These are phyloP conservation scores for Diceros bicornis DNA, from an alignment of 2,797 vertebrate species.

Conservation along the genomic window DNA sequence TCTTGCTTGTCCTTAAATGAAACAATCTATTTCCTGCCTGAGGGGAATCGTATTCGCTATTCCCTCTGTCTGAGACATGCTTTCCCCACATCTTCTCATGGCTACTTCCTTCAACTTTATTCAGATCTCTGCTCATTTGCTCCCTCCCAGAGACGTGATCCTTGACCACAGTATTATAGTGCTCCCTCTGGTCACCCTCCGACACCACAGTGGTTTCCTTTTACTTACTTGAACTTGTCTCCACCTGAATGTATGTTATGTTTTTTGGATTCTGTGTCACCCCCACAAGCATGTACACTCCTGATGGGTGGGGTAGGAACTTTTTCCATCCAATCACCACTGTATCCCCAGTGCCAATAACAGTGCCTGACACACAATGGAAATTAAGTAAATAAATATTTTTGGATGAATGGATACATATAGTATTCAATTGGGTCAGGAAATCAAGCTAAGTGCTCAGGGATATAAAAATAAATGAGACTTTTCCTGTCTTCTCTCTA, in stretches of 20 bases:
- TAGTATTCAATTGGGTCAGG: not conserved
- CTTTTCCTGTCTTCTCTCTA: not conserved
- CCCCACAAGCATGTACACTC: not conserved
- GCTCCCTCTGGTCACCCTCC: not conserved
- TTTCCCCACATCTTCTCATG: not conserved
- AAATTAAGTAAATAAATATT: not conserved
- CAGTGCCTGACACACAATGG: not conserved
- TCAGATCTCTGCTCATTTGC: not conserved
- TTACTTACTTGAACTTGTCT: not conserved
- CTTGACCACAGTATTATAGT: not conserved
- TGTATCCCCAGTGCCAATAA: not conserved
- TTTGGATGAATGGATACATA: not conserved
- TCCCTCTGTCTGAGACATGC: rapidly evolving
- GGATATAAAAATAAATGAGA: not conserved
- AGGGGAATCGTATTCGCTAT: rapidly evolving
- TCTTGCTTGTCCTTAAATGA: not conserved
- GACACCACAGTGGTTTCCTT: not conserved
- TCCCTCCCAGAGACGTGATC: not conserved
- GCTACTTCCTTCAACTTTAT: not conserved
- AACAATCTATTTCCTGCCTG: not conserved
- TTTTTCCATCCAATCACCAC: not conserved
- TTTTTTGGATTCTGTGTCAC: not conserved
- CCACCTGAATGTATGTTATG: not conserved
- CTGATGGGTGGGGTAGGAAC: not conserved
- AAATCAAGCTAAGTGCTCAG: not conserved